Percentiles rank a stretch among this genome's conserved stretches.
These are phyloP conservation scores for Chloroceryle amazona DNA, from an alignment of 2,797 vertebrate species.

Conservation along the genomic window DNA sequence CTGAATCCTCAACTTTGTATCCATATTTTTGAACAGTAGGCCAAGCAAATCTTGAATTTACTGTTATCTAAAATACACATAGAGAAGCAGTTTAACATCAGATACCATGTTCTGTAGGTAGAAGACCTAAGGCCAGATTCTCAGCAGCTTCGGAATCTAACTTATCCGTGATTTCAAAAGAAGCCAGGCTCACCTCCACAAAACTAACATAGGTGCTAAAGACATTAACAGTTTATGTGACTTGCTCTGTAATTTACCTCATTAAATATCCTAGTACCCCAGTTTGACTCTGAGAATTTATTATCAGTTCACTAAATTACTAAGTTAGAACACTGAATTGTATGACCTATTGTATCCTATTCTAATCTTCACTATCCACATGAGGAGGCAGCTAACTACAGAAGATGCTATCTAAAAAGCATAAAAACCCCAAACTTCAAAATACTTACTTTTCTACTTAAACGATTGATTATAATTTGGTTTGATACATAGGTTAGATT, in stretches of 20 bases:
- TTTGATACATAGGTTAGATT: conserved; percentile 91
- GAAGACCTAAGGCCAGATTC: neutral
- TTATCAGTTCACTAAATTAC: neutral
- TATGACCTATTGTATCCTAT: neutral
- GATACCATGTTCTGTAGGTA: neutral
- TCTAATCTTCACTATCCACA: neutral
- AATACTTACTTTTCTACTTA: conserved; percentile 90
- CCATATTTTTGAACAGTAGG: conserved; percentile 92
- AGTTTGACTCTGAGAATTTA: neutral
- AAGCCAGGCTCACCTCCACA: neutral
- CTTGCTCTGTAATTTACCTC: neutral
- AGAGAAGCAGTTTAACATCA: neutral
- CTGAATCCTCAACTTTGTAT: conserved; percentile 93
- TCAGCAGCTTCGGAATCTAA: neutral
- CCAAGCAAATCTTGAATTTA: conserved; percentile 90
- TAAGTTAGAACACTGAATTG: neutral
- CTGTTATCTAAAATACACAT: conserved; percentile 83
- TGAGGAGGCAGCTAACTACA: neutral
- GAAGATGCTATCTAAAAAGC: neutral
- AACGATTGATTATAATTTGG: conserved; percentile 88
- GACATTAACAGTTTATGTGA: neutral
- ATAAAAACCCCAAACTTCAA: neutral
- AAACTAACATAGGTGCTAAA: neutral
- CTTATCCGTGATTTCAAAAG: neutral
- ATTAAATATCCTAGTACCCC: neutral